Conservation (phyloP, 30 jellyfish, hydroid and myxozoan species). For the Calvadosia cruxmelitensis region DNA sequence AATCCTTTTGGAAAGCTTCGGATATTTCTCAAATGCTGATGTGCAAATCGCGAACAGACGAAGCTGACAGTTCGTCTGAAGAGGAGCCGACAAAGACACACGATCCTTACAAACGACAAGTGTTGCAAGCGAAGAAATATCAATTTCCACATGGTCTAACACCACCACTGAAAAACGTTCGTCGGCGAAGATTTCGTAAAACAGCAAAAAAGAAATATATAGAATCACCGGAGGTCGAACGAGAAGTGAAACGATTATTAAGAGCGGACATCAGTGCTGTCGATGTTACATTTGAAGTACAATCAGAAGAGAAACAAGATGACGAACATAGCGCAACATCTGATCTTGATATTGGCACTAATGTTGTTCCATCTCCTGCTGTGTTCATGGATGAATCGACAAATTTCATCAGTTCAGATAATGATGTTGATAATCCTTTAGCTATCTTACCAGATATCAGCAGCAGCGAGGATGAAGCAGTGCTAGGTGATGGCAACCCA, state of each 20-base stretch:
- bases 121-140: conserved; percentile 41
- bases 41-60: conserved; percentile 53
- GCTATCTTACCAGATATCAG: conserved; percentile 89
- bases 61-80: conserved; percentile 59
- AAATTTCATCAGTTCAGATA: conserved; percentile 45
- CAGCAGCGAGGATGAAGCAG: conserved; percentile 84
- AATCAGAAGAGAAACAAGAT: conserved; percentile 67
- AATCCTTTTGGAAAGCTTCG: conserved; percentile 91
- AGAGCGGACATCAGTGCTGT: conserved; percentile 98
- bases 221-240: conserved; percentile 96
- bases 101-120: conserved; percentile 66
- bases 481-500: conserved; percentile 23
- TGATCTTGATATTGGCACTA: conserved; percentile 68
- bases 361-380: conserved; percentile 29
- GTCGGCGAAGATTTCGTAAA: conserved; percentile 84
- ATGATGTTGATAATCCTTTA: conserved; percentile 30
- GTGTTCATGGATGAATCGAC: conserved; percentile 43
- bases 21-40: conserved; percentile 73
- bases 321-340: conserved; percentile 57
- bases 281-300: conserved; percentile 76
- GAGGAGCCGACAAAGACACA: conserved; percentile 46
- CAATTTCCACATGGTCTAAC: conserved; percentile 93
- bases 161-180: conserved; percentile 90
- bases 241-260: conserved; percentile 78
- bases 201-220: conserved; percentile 88